A percentile compares a stretch with the other conserved stretches of the same genome.
These are phyloP conservation scores for Epistrophe grossulariae DNA, from an alignment of 2,888 invertebrate species.

Conservation along the genomic window DNA sequence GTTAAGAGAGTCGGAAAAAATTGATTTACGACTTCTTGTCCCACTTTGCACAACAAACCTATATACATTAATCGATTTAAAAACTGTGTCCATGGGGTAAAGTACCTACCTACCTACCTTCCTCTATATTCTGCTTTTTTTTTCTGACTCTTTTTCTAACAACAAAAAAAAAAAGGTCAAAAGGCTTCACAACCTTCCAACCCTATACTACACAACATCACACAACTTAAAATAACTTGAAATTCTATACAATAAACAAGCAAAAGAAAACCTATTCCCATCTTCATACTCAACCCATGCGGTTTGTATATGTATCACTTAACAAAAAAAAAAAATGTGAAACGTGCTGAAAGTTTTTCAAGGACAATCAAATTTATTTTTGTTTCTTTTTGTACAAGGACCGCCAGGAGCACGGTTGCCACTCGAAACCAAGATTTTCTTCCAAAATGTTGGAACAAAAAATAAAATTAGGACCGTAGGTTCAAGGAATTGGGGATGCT, in stretches of 20 bases:
- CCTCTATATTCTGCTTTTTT: not conserved
- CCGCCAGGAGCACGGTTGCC: not conserved
- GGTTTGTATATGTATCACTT: conserved; percentile 20
- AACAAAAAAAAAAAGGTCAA: conserved; percentile 6
- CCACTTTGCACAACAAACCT: conserved; percentile 37
- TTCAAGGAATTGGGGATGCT: too few species aligned
- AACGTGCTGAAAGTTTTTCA: conserved; percentile 46
- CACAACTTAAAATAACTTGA: conserved; percentile 21
- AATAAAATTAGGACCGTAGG: too few species aligned
- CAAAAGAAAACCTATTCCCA: conserved; percentile 10
- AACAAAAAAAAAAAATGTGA: conserved; percentile 24
- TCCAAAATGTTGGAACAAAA: too few species aligned
- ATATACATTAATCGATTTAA: conserved; percentile 34
- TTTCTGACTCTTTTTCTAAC: not conserved
- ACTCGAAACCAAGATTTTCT: not conserved
- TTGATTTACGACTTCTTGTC: conserved; percentile 36
- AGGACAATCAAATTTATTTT: conserved; percentile 37
- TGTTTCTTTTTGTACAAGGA: not conserved
- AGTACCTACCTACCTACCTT: not conserved
- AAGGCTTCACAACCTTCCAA: not conserved
- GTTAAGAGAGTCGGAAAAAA: not conserved
- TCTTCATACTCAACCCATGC: conserved; percentile 29
- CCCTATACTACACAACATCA: not conserved
- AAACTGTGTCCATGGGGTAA: conserved; percentile 5
- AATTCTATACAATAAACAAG: conserved; percentile 22